phyloP scores from a whole-genome alignment of 2,797 vertebrate genomes.

The Chaetodon trifasciatus region DNA sequence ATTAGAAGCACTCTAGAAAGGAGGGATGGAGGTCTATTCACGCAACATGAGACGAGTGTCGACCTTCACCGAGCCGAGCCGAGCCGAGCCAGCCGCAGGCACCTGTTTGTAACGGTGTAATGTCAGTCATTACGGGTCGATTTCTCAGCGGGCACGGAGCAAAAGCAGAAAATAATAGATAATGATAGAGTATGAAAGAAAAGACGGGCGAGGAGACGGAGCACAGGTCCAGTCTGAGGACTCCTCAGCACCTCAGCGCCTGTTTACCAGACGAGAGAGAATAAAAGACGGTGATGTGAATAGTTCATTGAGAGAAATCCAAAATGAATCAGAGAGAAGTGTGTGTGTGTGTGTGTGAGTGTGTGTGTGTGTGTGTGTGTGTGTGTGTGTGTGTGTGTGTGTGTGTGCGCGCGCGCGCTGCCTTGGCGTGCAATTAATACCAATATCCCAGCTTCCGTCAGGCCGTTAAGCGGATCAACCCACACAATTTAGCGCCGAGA shows the following conservation, averaged over 20 bases:
- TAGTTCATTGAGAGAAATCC: not conserved
- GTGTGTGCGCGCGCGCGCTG: not conserved
- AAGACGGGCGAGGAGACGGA: not conserved
- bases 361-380: constrained; percentile 25
- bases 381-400: constrained; percentile 12
- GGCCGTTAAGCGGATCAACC: constrained; percentile 70
- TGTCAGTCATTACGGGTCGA: constrained; percentile 4
- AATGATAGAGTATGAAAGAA: not conserved
- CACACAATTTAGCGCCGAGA: constrained; percentile 61
- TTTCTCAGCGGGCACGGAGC: not conserved
- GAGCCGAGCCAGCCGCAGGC: constrained; percentile 7
- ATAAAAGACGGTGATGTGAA: constrained; percentile 19
- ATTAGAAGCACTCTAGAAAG: not conserved
- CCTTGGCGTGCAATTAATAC: constrained; percentile 65
- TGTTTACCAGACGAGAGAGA: constrained; percentile 3
- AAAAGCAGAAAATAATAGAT: not conserved
- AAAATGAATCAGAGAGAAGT: not conserved
- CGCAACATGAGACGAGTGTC: not conserved
- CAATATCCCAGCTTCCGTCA: constrained; percentile 54
- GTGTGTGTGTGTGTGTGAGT: not conserved
- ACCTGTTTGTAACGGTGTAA: constrained; percentile 7
- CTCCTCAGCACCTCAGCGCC: not conserved
- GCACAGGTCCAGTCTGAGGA: not conserved
- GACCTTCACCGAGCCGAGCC: constrained; percentile 15
- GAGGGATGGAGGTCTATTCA: not conserved